Percentiles rank a stretch among this genome's conserved stretches.
Evolutionary conservation across 2,888 invertebrate species (phyloP).

Genomic region (Syrphus vitripennis): DNA sequence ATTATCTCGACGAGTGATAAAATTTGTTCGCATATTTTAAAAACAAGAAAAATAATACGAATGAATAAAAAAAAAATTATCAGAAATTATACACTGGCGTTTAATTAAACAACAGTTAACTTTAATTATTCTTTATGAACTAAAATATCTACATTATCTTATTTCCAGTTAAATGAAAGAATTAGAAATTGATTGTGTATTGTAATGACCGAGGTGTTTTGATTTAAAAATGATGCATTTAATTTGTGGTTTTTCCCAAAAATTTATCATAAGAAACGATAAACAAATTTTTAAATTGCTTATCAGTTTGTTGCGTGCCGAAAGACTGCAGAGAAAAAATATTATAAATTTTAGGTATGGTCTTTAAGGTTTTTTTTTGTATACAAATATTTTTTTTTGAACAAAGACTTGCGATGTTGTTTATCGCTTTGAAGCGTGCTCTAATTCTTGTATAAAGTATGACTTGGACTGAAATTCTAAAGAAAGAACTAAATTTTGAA

Average conservation of each 20-base stretch:
- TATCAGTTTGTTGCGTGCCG: neutral
- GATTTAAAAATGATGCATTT: neutral
- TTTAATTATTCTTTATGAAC: neutral
- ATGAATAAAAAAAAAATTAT: neutral
- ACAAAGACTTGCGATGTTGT: neutral
- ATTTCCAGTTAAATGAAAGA: neutral
- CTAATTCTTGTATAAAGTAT: neutral
- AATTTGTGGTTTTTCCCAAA: neutral
- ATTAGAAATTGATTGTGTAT: neutral
- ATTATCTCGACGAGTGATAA: conserved; percentile 34
- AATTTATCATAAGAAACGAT: neutral
- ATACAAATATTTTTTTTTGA: neutral
- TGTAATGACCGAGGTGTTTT: too few relatives aligned
- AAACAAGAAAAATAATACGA: neutral
- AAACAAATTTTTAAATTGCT: neutral
- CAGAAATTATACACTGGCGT: neutral
- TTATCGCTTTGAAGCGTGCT: neutral
- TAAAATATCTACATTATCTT: neutral
- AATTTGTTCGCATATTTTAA: conserved; percentile 34
- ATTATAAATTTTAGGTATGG: neutral
- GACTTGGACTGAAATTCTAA: too few relatives aligned
- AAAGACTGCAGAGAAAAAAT: neutral
- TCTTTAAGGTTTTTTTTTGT: neutral
- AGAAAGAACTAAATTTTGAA: too few relatives aligned
- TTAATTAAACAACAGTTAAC: conserved; percentile 8